These are phyloP conservation scores for Etheostoma spectabile DNA, from an alignment of 2,113 vertebrate species.

Conservation along the genomic window DNA sequence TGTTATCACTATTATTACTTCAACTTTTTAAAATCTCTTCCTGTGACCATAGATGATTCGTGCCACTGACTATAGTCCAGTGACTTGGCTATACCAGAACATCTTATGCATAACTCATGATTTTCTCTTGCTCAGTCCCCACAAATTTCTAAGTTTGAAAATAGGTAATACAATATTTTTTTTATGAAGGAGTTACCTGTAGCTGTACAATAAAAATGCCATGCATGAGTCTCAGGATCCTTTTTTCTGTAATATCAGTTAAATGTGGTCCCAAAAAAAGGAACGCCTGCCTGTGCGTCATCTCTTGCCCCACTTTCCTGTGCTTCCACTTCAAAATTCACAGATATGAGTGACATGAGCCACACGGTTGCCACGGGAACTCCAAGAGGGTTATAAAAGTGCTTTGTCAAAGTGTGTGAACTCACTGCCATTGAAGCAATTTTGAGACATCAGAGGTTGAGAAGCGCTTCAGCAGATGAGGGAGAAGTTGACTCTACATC, in stretches of 20 bases:
- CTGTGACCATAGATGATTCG: slow-evolving; percentile 1
- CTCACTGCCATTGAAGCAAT: slow-evolving; percentile 26
- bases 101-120: slow-evolving; percentile 47
- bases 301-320: slow-evolving; percentile 60
- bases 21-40: no score
- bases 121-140: slow-evolving; percentile 20
- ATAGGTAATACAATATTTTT: slow-evolving; percentile 11
- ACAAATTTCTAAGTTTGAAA: slow-evolving; percentile 15
- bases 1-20: no score
- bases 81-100: slow-evolving; percentile 25
- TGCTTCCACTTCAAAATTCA: slow-evolving; percentile 43
- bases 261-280: slow-evolving; percentile 44
- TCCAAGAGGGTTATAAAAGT: slow-evolving; percentile 37
- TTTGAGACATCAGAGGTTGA: slow-evolving; percentile 44
- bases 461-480: background rate
- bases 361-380: slow-evolving; percentile 27
- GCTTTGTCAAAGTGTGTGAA: slow-evolving; percentile 48
- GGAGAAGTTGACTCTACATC: slow-evolving; percentile 24
- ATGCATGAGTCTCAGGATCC: slow-evolving; percentile 6
- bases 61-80: slow-evolving; percentile 23
- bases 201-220: slow-evolving; percentile 15
- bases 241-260: slow-evolving; percentile 22
- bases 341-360: slow-evolving; percentile 34
- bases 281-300: slow-evolving; percentile 46
- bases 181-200: slow-evolving; percentile 27